These are phyloP conservation scores for Xylota segnis DNA, from an alignment of 2,888 invertebrate species.

Conservation along the genomic window DNA sequence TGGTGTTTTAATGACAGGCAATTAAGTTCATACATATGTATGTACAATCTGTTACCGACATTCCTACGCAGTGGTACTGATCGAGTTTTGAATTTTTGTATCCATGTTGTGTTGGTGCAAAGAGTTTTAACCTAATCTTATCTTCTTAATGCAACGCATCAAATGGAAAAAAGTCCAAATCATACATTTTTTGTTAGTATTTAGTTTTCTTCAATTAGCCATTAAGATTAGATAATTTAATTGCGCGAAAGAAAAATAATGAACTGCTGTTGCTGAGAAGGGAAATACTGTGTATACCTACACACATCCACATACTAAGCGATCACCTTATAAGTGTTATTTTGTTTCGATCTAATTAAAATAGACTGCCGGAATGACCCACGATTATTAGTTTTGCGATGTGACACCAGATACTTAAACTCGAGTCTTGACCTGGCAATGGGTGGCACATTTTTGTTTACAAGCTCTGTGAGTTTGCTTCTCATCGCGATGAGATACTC, in stretches of 20 bases:
- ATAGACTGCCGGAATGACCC: not conserved
- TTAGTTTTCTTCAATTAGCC: conserved; percentile 16
- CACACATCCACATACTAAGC: not conserved
- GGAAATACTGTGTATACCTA: not conserved
- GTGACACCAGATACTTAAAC: not conserved
- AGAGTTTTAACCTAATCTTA: conserved; percentile 12
- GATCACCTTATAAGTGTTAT: conserved; percentile 14
- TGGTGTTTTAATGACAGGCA: not conserved
- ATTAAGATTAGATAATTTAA: conserved; percentile 18
- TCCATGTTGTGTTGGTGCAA: not conserved
- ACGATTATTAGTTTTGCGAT: not conserved
- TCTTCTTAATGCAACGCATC: conserved; percentile 27
- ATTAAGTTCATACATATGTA: not conserved
- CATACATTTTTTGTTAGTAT: not conserved
- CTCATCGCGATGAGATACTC: not conserved
- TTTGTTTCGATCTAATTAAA: not conserved
- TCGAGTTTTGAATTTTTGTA: not conserved
- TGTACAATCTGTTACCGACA: not conserved
- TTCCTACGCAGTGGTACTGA: not conserved
- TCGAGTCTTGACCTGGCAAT: not conserved
- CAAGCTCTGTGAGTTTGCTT: not conserved
- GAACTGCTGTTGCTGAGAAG: conserved; percentile 15
- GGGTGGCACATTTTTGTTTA: not conserved
- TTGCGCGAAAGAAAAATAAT: not conserved
- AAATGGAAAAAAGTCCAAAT: conserved; percentile 1